phyloP scores from a whole-genome alignment of 2,797 vertebrate species.

The Enteromius unitaeniatus region DNA sequence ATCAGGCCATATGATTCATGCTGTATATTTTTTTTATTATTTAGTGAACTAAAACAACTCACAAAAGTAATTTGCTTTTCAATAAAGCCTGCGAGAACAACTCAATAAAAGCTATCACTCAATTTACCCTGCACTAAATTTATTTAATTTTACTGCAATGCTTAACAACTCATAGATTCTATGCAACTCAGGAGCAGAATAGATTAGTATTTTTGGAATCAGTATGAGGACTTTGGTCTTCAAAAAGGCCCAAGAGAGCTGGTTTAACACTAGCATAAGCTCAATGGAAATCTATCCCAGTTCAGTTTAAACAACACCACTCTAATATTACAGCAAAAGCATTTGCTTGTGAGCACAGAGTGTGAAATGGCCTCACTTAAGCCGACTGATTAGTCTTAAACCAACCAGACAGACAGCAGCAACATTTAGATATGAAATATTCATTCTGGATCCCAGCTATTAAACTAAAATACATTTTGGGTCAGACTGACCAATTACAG shows the following conservation, averaged over 20 bases:
- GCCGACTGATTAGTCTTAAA: conserved; percentile 16
- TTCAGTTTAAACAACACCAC: conserved; percentile 25
- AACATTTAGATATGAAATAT: conserved; percentile 35
- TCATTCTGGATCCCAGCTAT: conserved; percentile 29
- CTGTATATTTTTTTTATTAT: not conserved
- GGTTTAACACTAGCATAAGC: conserved; percentile 20
- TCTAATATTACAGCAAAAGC: conserved; percentile 18
- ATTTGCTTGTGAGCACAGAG: conserved; percentile 14
- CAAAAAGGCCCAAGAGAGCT: conserved; percentile 25
- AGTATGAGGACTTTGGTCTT: conserved; percentile 9
- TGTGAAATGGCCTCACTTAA: conserved; percentile 42
- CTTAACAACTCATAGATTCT: conserved; percentile 35
- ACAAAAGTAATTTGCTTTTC: not conserved
- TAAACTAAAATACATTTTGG: conserved; percentile 36
- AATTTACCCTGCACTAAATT: not conserved
- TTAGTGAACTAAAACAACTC: not conserved
- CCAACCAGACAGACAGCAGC: conserved; percentile 25
- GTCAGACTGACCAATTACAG: conserved; percentile 33
- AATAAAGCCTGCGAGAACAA: not conserved
- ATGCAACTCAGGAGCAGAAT: conserved; percentile 36
- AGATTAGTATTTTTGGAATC: conserved; percentile 23
- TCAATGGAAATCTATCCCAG: conserved; percentile 18
- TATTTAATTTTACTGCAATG: conserved; percentile 37
- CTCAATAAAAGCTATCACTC: not conserved
- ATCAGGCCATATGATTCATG: not conserved